Base-by-base conservation (phyloP, 2,888 invertebrate genomes). In the Diadegma fenestrale region DNA sequence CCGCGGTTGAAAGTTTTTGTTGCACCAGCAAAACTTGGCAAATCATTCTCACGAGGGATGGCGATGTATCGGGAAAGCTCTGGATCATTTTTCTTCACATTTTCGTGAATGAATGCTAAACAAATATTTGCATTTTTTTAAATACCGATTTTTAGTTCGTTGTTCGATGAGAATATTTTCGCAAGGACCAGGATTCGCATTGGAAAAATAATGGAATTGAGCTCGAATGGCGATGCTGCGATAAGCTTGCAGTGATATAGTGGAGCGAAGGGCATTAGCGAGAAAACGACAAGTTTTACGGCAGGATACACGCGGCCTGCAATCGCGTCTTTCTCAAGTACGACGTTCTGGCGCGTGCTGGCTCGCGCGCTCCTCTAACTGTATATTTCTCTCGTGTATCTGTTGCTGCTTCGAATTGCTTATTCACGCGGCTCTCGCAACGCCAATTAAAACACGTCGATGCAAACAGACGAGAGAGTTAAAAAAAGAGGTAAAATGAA, bases 341-440 rank as follows among this genome's bases (percentile, higher is more conserved):
- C 69, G 54, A 64, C 78, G 78, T 81, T 48, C 78, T 30, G 85
- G 85, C 85, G 81, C 85, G 85, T 82, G 85, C 85, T 82, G 81
- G 75, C 78, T 79, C 79, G 85, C 81, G 81, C 85, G 81, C 85
- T 78, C 79, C 71, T 45, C 79, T 85, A 85, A 85, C 85, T 81
- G 85, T 82, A 76, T 84, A 41, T 78, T 61, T 37, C 51, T 26
- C 26, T 64, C 64, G 33, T n/a, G n/a, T 43, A 33, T 17, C 51
- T 45, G 41, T 37, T 66, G 45, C 68, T 66, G 45, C 68, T 33
- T 58, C 64, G 54, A 68, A 51, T 63, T 76, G 85, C 85, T 79
- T 80, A 79, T 85, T 81, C 78, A 81, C 77, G 77, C 84, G 75
- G 37, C 45, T 81, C 78, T 79, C 78, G 71, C 58, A 82, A 82